phyloP scores from a whole-genome alignment of 1,140 invertebrate genomes.

The Drosophila ohnishii region DNA sequence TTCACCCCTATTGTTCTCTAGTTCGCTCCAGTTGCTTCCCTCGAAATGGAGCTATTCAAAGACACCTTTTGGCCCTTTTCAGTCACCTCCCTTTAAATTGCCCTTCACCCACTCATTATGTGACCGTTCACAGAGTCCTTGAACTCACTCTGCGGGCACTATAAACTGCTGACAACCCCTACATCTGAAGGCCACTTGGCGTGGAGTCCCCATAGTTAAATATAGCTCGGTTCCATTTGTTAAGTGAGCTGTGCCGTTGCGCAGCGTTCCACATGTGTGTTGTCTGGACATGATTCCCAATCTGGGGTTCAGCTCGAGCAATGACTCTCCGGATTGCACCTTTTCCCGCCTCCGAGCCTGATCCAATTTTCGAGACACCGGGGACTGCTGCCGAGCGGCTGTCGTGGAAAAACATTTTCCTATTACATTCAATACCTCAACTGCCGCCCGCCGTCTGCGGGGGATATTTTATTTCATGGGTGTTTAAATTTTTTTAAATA shows the following conservation, averaged over 20 bases:
- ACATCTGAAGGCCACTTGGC: constrained; percentile 30
- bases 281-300: constrained; percentile 47
- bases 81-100: constrained; percentile 3
- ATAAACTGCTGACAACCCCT: constrained; percentile 42
- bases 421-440: constrained; percentile 76
- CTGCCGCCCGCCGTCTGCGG: constrained; percentile 18
- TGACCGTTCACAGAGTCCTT: constrained; percentile 59
- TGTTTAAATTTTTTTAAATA: constrained; percentile 81
- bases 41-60: constrained; percentile 25
- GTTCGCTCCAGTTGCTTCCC: neutral
- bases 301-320: constrained; percentile 53
- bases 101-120: constrained; percentile 14
- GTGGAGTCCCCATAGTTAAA: constrained; percentile 27
- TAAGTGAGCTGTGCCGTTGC: constrained; percentile 67
- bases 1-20: neutral
- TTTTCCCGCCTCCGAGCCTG: constrained; percentile 49
- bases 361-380: constrained; percentile 70
- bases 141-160: constrained; percentile 42
- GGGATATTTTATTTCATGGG: constrained; percentile 78
- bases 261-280: constrained; percentile 52
- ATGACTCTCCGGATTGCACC: constrained; percentile 66
- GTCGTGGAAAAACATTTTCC: constrained; percentile 78
- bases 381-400: constrained; percentile 50
- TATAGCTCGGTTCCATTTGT: constrained; percentile 54
- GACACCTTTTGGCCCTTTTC: constrained; percentile 17